Conservation (phyloP, 2,113 vertebrate species). For the Syrrhaptes paradoxus region DNA sequence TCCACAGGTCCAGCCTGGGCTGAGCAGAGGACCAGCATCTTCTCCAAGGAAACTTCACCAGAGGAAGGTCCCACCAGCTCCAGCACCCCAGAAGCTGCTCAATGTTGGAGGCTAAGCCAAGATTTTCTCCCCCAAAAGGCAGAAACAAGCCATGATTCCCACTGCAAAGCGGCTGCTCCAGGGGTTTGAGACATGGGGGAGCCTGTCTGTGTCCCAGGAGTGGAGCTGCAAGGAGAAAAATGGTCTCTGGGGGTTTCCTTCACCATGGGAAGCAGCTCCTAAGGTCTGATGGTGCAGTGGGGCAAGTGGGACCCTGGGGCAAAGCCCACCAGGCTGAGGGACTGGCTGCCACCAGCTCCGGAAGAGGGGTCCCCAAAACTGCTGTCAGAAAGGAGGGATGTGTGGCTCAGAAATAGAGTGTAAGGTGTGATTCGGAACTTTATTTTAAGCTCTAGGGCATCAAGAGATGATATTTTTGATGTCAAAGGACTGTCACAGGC, state of each 20-base stretch:
- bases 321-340: background rate
- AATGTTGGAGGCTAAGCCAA: background rate
- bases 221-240: background rate
- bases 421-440: background rate
- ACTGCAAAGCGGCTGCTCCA: fast-evolving
- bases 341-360: background rate
- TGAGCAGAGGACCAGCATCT: background rate
- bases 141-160: background rate
- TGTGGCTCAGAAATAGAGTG: background rate
- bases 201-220: too few species aligned
- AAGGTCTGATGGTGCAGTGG: fast-evolving
- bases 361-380: background rate
- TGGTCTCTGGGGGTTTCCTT: background rate
- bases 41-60: background rate
- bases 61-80: background rate
- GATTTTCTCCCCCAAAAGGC: background rate
- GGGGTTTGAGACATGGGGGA: background rate
- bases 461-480: background rate
- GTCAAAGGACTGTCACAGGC: background rate
- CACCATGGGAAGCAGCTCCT: background rate
- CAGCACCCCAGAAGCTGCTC: background rate
- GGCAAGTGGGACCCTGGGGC: background rate
- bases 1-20: background rate
- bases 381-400: background rate
- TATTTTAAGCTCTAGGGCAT: background rate